Base-by-base conservation (phyloP, 2,888 invertebrate genomes). In the Ptilodon capucinus region DNA sequence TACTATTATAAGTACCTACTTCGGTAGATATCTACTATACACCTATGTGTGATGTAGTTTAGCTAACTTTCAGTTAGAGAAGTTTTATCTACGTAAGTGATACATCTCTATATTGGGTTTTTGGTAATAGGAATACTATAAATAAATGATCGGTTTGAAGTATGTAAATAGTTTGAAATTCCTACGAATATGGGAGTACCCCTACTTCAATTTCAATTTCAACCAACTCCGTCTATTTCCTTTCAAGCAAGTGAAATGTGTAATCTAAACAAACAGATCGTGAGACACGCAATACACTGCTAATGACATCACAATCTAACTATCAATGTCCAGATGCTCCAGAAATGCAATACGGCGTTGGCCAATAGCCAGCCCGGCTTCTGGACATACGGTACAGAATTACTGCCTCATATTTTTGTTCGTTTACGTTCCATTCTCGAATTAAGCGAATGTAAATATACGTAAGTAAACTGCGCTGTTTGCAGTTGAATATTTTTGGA, bases 321-420 rank as follows among this genome's bases (percentile, higher is more conserved):
- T 58, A 51, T 40, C 46, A 23, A 41, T 54, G 54, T 59, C 63
- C 72, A 72, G 68, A 69, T 72, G 69, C 54, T 59, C 51, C 63
- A 62, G 60, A 61, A 58, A 64, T 66, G 68, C 70, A 70, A 64
- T 68, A 66, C 53, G 46, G 49, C 47, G 47, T 65, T 79, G 80
- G 80, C 73, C 61, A 65, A 64, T 68, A 57, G 80, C 79, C 74
- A 76, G 64, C 42, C 59, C 54, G 57, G 65, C 51, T 56, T 48
- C 58, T 57, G 59, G 48, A 55, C 56, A 55, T 54, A 51, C 48
- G 57, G 49, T 54, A 54, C 52, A 54, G 60, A 68, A 68, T 69
- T 69, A 68, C 58, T 57, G 34, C 46, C 57, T 59, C 56, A 68
- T 64, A 65, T 72, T 74, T 74, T 71, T 67, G 61, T 59, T 42